phyloP scores from a whole-genome alignment of 2,888 invertebrate species.

The Caenorhabditis sp. region DNA sequence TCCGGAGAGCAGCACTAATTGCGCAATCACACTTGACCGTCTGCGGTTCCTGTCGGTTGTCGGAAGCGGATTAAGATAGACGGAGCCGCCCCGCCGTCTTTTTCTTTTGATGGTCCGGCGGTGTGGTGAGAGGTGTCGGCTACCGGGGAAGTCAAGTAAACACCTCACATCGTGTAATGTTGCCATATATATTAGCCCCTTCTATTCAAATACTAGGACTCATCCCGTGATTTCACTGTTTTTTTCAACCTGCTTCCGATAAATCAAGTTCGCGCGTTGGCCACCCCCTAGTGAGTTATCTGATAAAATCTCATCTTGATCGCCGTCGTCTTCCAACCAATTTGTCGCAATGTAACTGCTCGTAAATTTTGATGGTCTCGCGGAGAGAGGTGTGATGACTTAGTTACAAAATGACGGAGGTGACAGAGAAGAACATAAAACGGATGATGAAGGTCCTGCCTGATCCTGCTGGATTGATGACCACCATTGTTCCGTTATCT shows the following conservation, averaged over 20 bases:
- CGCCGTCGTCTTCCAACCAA: conserved; percentile 30
- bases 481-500: conserved; percentile 38
- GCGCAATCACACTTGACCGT: conserved; percentile 56
- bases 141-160: conserved; percentile 41
- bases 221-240: background rate
- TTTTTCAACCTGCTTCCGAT: conserved; percentile 16
- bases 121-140: conserved; percentile 35
- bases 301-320: conserved; percentile 55
- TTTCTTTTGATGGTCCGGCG: conserved; percentile 22
- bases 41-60: conserved; percentile 2
- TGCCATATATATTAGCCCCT: conserved; percentile 26
- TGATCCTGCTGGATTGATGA: conserved; percentile 21
- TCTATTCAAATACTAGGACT: conserved; percentile 21
- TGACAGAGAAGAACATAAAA: conserved; percentile 55
- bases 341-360: conserved; percentile 55
- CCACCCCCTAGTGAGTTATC: conserved; percentile 44
- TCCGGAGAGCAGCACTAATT: conserved; percentile 32
- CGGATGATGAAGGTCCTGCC: conserved; percentile 11
- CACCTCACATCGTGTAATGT: conserved; percentile 39
- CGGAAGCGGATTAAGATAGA: conserved; percentile 53
- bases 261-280: conserved; percentile 47
- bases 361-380: conserved; percentile 56
- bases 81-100: conserved; percentile 20
- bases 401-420: conserved; percentile 48
- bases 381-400: conserved; percentile 43